Evolutionary conservation across 2,888 invertebrate genomes (phyloP).

Genomic region (Clusia tigrina): DNA sequence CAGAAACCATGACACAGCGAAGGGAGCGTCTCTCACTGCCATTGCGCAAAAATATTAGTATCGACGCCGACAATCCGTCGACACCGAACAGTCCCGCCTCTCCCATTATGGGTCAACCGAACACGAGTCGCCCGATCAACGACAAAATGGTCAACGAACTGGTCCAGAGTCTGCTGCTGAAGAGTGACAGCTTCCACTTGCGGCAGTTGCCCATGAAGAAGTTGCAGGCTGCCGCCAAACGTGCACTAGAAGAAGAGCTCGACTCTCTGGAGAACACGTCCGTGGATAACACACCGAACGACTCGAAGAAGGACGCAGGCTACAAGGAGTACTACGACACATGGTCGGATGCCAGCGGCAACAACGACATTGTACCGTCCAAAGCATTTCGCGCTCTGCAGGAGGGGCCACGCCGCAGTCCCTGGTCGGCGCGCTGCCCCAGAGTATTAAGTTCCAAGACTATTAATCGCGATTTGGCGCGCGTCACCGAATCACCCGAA

Average conservation of each 20-base stretch:
- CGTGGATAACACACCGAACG: constrained; percentile 66
- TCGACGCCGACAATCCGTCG: constrained; percentile 67
- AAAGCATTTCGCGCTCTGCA: constrained; percentile 69
- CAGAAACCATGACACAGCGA: constrained; percentile 63
- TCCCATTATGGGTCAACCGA: constrained; percentile 62
- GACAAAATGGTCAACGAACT: constrained; percentile 69
- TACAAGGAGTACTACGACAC: constrained; percentile 69
- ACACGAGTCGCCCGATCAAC: constrained; percentile 64
- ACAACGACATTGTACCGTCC: constrained; percentile 68
- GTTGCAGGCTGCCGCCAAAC: constrained; percentile 68
- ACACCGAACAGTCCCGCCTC: constrained; percentile 67
- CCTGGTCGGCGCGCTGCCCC: constrained; percentile 71
- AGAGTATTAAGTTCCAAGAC: constrained; percentile 71
- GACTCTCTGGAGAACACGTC: constrained; percentile 65
- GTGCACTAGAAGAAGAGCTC: constrained; percentile 69
- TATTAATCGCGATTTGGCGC: constrained; percentile 66
- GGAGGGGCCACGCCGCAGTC: constrained; percentile 64
- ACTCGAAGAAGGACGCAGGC: constrained; percentile 63
- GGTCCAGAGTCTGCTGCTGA: constrained; percentile 68
- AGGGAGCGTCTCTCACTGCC: constrained; percentile 68
- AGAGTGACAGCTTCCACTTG: constrained; percentile 67
- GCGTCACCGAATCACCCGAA: constrained; percentile 64
- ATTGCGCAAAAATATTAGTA: constrained; percentile 63
- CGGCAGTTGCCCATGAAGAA: constrained; percentile 69
- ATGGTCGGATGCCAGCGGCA: constrained; percentile 62